Evolutionary conservation across 2,113 vertebrate genomes (phyloP).

Genomic region (Suncus etruscus): DNA sequence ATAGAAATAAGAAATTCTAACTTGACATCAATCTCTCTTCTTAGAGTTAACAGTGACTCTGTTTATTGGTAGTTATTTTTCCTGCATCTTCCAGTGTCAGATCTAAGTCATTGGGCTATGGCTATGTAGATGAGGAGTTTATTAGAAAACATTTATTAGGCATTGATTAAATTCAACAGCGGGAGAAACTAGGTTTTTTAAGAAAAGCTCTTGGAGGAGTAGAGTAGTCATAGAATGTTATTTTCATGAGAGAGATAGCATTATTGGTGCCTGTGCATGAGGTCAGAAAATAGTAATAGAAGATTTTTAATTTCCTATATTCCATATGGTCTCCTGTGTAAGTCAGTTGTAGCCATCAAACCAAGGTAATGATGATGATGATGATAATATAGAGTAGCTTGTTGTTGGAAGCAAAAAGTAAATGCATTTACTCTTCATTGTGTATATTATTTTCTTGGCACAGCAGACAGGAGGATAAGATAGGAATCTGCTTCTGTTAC

Average conservation of each 20-base stretch:
- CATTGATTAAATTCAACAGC: slow-evolving; percentile 39
- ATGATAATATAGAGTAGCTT: background rate
- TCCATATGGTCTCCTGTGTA: too few species aligned
- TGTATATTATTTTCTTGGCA: background rate
- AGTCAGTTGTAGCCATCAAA: too few species aligned
- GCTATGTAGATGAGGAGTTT: background rate
- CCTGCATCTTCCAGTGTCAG: background rate
- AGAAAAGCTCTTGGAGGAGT: background rate
- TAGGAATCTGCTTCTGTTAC: background rate
- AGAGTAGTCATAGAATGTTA: background rate
- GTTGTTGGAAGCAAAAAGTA: background rate
- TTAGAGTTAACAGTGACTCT: background rate
- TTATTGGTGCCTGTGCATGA: background rate
- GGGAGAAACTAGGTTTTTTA: background rate
- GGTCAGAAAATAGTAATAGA: background rate
- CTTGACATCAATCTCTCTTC: background rate
- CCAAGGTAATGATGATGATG: too few species aligned
- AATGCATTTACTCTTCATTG: background rate
- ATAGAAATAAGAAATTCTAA: background rate
- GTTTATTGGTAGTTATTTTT: background rate
- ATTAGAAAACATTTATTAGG: slow-evolving; percentile 40
- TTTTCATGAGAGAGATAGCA: slow-evolving; percentile 43
- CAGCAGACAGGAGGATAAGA: background rate
- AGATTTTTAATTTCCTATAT: too few species aligned
- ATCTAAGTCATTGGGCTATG: background rate